phyloP scores from a whole-genome alignment of 2,797 vertebrate genomes.

The Gymnothorax javanicus region DNA sequence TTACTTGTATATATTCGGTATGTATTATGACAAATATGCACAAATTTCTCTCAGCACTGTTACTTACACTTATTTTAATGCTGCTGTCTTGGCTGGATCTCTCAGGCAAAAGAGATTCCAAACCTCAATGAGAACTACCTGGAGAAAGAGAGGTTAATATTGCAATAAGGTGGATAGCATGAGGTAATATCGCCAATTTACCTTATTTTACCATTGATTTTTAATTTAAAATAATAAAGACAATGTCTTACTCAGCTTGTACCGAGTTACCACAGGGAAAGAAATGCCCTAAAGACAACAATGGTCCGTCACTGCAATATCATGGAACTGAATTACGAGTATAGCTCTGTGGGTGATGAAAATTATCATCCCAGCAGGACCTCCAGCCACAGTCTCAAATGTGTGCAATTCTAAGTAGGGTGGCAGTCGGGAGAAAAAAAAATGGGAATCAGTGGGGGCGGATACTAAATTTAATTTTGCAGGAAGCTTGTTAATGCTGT shows the following conservation, averaged over 20 bases:
- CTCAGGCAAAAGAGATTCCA: no score
- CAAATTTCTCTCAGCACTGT: no score
- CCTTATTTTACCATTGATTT: neutral
- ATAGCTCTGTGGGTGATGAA: neutral
- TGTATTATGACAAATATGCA: no score
- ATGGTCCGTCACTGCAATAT: neutral
- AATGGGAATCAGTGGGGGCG: no score
- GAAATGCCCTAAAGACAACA: neutral
- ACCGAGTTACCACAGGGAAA: neutral
- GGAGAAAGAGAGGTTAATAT: neutral
- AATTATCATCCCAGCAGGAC: no score
- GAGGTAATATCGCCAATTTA: neutral
- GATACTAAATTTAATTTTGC: no score
- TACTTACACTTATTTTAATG: no score
- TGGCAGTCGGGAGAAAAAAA: no score
- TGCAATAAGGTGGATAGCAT: neutral
- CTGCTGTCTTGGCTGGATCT: no score
- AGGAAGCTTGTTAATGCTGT: no score
- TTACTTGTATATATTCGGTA: no score
- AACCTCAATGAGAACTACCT: no score
- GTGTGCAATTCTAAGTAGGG: neutral
- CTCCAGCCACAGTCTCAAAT: neutral
- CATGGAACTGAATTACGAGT: neutral
- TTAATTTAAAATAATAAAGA: neutral
- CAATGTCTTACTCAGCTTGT: neutral